These are phyloP conservation scores for Acanthopleura granulata DNA, from an alignment of 2,888 invertebrate species.

Conservation along the genomic window DNA sequence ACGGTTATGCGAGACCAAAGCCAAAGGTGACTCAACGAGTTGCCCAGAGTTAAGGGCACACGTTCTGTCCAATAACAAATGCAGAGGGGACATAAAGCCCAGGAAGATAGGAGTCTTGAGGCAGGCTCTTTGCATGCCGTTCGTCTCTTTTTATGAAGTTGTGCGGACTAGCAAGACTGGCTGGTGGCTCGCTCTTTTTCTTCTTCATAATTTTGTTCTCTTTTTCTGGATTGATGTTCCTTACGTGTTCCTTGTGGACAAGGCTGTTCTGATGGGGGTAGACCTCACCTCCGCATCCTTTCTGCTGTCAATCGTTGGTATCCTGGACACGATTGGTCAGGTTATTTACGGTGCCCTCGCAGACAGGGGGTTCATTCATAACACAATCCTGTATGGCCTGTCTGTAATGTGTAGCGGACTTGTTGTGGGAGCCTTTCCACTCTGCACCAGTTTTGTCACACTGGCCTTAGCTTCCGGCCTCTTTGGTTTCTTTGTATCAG, in stretches of 20 bases:
- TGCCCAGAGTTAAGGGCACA: background rate
- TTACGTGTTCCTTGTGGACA: constrained; percentile 91
- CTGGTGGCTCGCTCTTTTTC: background rate
- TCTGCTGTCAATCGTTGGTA: constrained; percentile 82
- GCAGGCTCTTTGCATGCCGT: no score
- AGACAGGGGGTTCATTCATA: constrained; percentile 85
- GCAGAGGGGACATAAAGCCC: no score
- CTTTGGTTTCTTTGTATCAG: constrained; percentile 90
- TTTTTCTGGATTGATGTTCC: constrained; percentile 92
- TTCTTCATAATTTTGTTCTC: constrained; percentile 81
- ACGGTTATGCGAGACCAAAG: background rate
- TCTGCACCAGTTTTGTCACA: constrained; percentile 72
- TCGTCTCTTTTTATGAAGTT: background rate
- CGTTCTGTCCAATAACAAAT: no score
- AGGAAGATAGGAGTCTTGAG: no score
- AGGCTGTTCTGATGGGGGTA: constrained; percentile 77
- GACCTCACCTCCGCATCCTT: constrained; percentile 72
- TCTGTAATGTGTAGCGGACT: background rate
- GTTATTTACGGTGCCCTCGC: constrained; percentile 85
- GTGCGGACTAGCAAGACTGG: background rate
- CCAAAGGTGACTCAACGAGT: background rate
- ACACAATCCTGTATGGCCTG: constrained; percentile 49
- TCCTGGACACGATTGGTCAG: constrained; percentile 84
- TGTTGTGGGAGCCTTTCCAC: background rate
- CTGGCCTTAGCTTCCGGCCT: constrained; percentile 28